Evolutionary conservation across 2,888 invertebrate species (phyloP), one percentile per base, ranked within the genome.

Genomic region (Hymenopus coronatus): DNA sequence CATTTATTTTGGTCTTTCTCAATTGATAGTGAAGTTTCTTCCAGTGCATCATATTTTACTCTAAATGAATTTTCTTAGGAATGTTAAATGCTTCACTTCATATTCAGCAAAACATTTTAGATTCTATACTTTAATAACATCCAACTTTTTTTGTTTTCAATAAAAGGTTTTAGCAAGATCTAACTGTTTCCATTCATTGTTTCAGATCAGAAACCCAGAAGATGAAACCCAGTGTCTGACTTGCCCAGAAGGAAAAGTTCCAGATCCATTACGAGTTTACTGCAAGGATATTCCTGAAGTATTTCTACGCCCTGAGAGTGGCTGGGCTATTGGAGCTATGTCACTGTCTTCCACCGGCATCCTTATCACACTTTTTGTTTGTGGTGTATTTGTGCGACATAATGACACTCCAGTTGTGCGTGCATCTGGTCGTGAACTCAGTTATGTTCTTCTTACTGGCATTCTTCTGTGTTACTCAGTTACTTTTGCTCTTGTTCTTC

Each of bases 391-490:
- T 94, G 94, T 97, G 88, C 95, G 96, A 28, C 96, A 98, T 94
- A 97, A 98, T 93, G 96, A 98, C 91, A 99, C 99, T 0, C 99
- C 99, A 0, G 98, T 99, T 87, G 99, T 99, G n/a, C 96, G 99
- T 91, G 98, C 99, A 82, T 98, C 98, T 27, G 99, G 99, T 82
- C 94, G 97, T 84, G 98, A 98, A 93, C 94, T 98, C 89, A 97
- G 97, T 90, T 99, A 98, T 93, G 97, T 99, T 82, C 96, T 99
- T 83, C 95, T 99, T 90, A 96, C 96, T 82, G 98, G 98, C 4
- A 97, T 98, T 91, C 95, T 98, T 91, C 96, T 98, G 95, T 98
- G 98, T 93, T 98, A 98, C 94, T 95, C 96, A 90, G 97, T 98
- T 91, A 99, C 99, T 85, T 99, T 99, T 93, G 97, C 97, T 6